Conservation (phyloP, 1,140 invertebrate genomes). For the Lordiphosa mommai region DNA sequence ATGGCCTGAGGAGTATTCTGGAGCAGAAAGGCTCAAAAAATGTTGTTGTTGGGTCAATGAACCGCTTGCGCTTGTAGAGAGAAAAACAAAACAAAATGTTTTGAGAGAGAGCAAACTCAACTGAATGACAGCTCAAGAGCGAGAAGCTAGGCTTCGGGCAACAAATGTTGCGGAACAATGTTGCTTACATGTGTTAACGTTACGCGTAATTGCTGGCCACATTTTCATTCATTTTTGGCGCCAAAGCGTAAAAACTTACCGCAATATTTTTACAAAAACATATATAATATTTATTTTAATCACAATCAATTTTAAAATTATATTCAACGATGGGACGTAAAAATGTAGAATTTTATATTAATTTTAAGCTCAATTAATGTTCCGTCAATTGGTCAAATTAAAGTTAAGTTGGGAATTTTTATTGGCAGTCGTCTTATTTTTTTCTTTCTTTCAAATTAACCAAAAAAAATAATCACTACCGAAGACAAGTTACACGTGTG, state of each 20-base stretch:
- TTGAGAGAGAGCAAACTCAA: background rate
- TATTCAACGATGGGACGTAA: constrained; percentile 39
- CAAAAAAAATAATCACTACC: constrained; percentile 59
- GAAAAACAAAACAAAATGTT: constrained; percentile 34
- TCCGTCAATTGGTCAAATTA: constrained; percentile 65
- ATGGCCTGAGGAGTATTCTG: constrained; percentile 3
- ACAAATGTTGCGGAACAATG: background rate
- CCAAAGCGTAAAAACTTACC: constrained; percentile 49
- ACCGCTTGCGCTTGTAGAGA: constrained; percentile 38
- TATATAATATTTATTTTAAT: constrained; percentile 37
- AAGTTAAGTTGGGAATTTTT: constrained; percentile 9
- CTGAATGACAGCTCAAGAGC: background rate
- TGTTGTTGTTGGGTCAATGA: constrained; percentile 65
- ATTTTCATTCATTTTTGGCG: constrained; percentile 39
- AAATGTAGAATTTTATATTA: constrained; percentile 16
- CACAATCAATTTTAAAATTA: constrained; percentile 63
- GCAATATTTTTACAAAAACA: constrained; percentile 40
- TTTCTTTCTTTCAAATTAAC: constrained; percentile 41
- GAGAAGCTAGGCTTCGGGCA: background rate
- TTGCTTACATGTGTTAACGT: background rate
- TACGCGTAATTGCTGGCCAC: background rate
- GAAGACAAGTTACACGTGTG: constrained; percentile 64
- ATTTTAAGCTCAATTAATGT: constrained; percentile 52
- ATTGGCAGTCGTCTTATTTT: constrained; percentile 50
- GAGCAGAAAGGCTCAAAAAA: constrained; percentile 32